A percentile compares a stretch with the other conserved stretches of the same genome.
Conservation (phyloP, 2,888 invertebrate genomes). For the Stomorhina lunata region DNA sequence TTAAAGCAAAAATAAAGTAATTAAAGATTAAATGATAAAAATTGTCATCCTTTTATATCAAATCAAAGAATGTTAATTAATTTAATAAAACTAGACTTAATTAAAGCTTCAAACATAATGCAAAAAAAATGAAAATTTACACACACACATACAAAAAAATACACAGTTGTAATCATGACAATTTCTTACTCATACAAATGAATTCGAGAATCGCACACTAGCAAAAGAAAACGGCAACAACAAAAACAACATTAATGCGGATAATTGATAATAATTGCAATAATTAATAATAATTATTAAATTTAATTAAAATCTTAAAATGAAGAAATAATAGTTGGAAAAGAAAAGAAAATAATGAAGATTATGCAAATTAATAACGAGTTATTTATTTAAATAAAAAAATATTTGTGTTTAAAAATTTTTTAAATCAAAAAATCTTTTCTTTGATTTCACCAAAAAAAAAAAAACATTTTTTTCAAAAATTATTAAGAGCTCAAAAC, state of each 20-base stretch:
- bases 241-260: slow-evolving; percentile 46
- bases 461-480: too few relatives aligned
- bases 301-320: slow-evolving; percentile 24
- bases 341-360: background rate
- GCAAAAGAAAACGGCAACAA: background rate
- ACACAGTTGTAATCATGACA: too few relatives aligned
- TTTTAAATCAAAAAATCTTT: too few relatives aligned
- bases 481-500: too few relatives aligned
- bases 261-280: slow-evolving; percentile 65
- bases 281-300: slow-evolving; percentile 48
- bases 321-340: background rate
- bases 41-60: background rate
- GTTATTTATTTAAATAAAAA: too few relatives aligned
- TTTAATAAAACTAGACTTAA: slow-evolving; percentile 55
- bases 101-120: slow-evolving; percentile 47
- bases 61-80: slow-evolving; percentile 46
- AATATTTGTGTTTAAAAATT: too few relatives aligned
- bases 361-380: too few relatives aligned
- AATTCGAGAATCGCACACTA: background rate
- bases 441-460: too few relatives aligned
- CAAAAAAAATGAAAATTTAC: too few relatives aligned
- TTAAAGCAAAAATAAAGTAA: slow-evolving; percentile 30
- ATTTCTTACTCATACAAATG: background rate
- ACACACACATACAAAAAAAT: background rate
- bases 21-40: slow-evolving; percentile 15